phyloP scores from a whole-genome alignment of 2,797 vertebrate genomes.

The Sebastes jordani region DNA sequence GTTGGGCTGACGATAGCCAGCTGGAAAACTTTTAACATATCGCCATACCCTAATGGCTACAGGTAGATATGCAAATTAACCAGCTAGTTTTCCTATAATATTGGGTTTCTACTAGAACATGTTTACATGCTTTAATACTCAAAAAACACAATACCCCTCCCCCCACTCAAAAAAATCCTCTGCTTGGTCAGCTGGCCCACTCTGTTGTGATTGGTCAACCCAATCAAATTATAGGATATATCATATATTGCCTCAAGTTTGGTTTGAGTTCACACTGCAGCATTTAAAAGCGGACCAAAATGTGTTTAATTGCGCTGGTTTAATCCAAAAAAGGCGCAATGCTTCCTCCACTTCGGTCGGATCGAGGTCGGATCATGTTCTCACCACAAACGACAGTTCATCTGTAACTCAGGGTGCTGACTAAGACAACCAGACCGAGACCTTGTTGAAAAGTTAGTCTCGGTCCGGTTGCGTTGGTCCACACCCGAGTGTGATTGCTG shows the following conservation, averaged over 20 bases:
- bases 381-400: not conserved
- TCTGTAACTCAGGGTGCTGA: not conserved
- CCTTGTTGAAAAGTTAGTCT: not conserved
- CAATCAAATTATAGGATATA: no score
- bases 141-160: no score
- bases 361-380: not conserved
- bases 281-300: not conserved
- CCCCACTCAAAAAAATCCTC: no score
- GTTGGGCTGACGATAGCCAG: no score
- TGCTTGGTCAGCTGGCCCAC: no score
- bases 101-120: no score
- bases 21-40: no score
- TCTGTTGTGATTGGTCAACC: no score
- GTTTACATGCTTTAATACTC: no score
- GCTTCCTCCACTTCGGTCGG: not conserved
- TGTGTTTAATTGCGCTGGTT: not conserved
- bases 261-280: no score
- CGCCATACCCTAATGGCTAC: no score
- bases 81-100: not conserved
- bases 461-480: not conserved
- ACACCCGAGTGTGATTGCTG: not conserved
- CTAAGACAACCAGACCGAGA: not conserved
- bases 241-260: no score
- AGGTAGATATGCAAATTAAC: not conserved
- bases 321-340: not conserved